A percentile compares a stretch with the other conserved stretches of the same genome.
These are phyloP conservation scores for Oriolus oriolus DNA, from an alignment of 2,113 vertebrate species.

Conservation along the genomic window DNA sequence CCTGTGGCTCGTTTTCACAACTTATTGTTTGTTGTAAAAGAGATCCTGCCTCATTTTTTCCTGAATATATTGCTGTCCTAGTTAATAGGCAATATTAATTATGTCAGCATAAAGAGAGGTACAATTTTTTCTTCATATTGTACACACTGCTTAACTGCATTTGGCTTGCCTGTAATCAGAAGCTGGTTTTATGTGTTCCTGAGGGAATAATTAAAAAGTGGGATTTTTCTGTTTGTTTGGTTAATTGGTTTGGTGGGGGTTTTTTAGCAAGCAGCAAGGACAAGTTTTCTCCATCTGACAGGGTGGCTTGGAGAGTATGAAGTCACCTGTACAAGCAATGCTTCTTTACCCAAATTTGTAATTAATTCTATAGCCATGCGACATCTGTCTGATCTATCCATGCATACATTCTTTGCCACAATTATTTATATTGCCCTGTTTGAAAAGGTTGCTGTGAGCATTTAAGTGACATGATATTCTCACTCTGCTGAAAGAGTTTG, in stretches of 20 bases:
- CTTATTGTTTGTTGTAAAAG: not conserved
- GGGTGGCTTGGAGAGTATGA: not conserved
- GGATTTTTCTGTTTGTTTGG: fast-evolving
- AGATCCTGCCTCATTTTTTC: not conserved
- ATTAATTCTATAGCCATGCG: not conserved
- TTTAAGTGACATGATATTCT: not conserved
- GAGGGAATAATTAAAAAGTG: not conserved
- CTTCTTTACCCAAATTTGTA: not conserved
- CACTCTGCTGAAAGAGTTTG: not conserved
- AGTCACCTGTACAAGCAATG: not conserved
- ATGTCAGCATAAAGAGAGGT: not conserved
- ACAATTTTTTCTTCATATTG: not conserved
- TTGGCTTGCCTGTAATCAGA: not conserved
- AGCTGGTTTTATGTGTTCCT: not conserved
- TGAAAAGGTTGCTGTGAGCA: not conserved
- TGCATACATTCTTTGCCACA: not conserved
- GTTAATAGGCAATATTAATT: constrained; percentile 15
- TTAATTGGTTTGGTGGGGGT: not conserved
- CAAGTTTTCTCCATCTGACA: not conserved
- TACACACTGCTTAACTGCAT: not conserved
- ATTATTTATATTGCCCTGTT: not conserved
- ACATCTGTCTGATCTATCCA: not conserved
- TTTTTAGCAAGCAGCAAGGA: not conserved
- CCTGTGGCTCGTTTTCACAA: not conserved
- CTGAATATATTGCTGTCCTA: not conserved